Evolutionary conservation across 2,888 invertebrate species (phyloP).

Genomic region (Lasioglossum villosulum): DNA sequence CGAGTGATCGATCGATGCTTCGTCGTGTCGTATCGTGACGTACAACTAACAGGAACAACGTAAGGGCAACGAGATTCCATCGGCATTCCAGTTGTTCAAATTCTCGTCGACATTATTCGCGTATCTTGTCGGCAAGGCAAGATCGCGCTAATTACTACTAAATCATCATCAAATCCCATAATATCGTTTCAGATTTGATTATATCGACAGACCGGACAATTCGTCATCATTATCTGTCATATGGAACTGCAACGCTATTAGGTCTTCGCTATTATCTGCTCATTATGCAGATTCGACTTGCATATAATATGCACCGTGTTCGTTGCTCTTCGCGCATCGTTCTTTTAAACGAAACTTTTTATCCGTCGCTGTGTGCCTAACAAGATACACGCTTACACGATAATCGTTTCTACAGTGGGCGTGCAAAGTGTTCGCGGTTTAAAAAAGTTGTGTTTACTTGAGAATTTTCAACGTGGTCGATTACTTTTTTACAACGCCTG

Average conservation of each 20-base stretch:
- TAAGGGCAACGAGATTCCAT: conserved; percentile 40
- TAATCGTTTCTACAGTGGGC: too few species aligned
- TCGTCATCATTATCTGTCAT: background rate
- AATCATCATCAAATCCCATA: conserved; percentile 13
- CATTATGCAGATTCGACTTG: background rate
- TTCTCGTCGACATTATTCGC: conserved; percentile 31
- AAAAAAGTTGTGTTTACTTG: too few species aligned
- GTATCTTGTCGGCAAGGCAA: conserved; percentile 3
- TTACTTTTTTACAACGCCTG: too few species aligned
- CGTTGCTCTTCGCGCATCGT: background rate
- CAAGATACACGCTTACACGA: too few species aligned
- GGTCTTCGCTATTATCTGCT: background rate
- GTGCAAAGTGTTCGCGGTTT: too few species aligned
- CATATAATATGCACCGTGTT: background rate
- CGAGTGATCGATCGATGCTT: conserved; percentile 56
- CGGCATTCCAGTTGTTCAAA: conserved; percentile 45
- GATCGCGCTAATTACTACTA: conserved; percentile 27
- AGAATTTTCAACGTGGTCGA: too few species aligned
- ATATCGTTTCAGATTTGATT: conserved; percentile 2
- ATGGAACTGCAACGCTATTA: background rate
- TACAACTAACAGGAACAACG: conserved; percentile 45
- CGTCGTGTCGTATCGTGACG: conserved; percentile 37
- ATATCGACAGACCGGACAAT: conserved; percentile 9
- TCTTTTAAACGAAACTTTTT: too few species aligned
- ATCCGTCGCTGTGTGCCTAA: too few species aligned